Conservation (phyloP, 2,113 vertebrate genomes). For the Dicrurus megarhynchus region DNA sequence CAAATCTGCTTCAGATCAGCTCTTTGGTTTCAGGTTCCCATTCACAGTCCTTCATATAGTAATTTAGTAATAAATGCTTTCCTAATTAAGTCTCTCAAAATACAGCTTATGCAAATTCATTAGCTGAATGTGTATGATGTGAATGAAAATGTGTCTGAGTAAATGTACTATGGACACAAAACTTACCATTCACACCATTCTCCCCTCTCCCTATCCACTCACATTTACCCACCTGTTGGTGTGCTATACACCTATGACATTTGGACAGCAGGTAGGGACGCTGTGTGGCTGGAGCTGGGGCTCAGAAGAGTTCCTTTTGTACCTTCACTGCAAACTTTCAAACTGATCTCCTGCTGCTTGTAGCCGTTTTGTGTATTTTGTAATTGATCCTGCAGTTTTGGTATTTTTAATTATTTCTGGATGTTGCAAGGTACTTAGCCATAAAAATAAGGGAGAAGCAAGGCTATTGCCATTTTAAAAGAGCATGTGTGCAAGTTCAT, state of each 20-base stretch:
- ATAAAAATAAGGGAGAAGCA: not conserved
- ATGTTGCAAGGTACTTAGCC: not conserved
- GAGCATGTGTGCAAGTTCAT: fast-evolving
- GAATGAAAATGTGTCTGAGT: not conserved
- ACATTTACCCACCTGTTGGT: not conserved
- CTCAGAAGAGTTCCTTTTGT: not conserved
- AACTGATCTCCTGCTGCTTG: not conserved
- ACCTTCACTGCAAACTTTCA: not conserved
- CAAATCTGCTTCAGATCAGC: not conserved
- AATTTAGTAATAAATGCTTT: not conserved
- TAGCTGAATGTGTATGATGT: not conserved
- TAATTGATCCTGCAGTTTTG: not conserved
- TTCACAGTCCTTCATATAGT: not conserved
- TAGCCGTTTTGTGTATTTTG: not conserved
- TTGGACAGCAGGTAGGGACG: not conserved
- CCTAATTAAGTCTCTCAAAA: not conserved
- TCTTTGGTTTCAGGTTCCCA: not conserved
- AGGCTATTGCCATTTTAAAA: not conserved
- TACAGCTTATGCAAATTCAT: not conserved
- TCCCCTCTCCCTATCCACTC: fast-evolving
- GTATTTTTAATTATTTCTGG: not conserved
- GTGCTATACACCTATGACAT: not conserved
- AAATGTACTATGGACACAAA: not conserved
- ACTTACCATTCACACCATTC: not conserved
- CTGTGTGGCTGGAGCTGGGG: not conserved